phyloP scores from a whole-genome alignment of 2,113 vertebrate genomes.

The Oryzias celebensis region DNA sequence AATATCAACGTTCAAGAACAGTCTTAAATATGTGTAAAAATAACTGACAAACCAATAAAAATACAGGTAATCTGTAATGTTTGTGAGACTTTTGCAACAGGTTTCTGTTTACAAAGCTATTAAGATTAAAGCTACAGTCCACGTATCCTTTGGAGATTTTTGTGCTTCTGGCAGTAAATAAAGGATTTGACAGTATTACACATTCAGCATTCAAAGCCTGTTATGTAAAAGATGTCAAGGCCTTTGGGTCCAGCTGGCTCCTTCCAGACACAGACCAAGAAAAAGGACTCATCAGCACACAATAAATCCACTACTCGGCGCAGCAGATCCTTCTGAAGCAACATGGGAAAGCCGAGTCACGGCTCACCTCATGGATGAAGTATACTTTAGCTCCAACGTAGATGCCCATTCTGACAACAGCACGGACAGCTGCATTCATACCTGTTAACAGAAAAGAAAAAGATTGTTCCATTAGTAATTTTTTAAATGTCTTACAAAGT shows the following conservation, averaged over 20 bases:
- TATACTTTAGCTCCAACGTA: slow-evolving; percentile 72
- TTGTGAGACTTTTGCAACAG: too few species aligned
- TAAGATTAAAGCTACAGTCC: not conserved
- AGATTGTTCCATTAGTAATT: not conserved
- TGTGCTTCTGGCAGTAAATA: not conserved
- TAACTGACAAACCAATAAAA: too few species aligned
- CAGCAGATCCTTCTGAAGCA: not conserved
- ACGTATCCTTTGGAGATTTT: not conserved
- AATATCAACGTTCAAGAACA: too few species aligned
- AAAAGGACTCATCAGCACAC: not conserved
- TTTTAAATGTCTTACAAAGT: too few species aligned
- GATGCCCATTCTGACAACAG: slow-evolving; percentile 67
- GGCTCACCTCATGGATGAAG: slow-evolving; percentile 71
- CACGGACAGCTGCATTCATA: slow-evolving; percentile 70
- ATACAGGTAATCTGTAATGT: too few species aligned
- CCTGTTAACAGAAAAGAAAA: slow-evolving; percentile 27
- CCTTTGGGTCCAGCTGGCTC: not conserved
- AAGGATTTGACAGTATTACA: not conserved
- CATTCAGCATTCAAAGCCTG: not conserved
- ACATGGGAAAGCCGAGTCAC: not conserved
- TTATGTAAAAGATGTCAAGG: not conserved
- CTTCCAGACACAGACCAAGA: not conserved
- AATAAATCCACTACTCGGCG: not conserved
- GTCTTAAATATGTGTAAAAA: too few species aligned
- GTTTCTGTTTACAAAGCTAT: too few species aligned